Percentiles rank a stretch among this genome's conserved stretches.
These are phyloP conservation scores for Erebia aethiops DNA, from an alignment of 2,888 invertebrate species.

Conservation along the genomic window DNA sequence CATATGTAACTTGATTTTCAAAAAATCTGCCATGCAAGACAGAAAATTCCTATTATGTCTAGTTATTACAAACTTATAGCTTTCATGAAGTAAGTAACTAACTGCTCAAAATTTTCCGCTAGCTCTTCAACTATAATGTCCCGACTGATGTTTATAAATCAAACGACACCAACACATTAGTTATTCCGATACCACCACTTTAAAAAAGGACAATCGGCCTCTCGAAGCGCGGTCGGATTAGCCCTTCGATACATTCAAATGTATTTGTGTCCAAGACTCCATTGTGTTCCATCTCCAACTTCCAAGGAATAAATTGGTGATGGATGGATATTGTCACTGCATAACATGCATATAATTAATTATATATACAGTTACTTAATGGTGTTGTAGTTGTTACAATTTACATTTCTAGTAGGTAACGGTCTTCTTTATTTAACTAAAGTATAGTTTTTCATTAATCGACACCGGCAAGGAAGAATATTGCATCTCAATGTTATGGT, in stretches of 20 bases:
- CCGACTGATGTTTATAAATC: conserved; percentile 58
- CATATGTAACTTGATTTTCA: too few relatives aligned
- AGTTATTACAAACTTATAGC: too few relatives aligned
- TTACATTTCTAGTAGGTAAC: conserved; percentile 9
- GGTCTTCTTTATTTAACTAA: neutral
- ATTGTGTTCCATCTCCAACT: conserved; percentile 26
- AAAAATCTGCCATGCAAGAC: too few relatives aligned
- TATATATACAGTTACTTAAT: conserved; percentile 16
- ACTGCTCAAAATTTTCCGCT: neutral
- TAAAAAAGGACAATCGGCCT: conserved; percentile 56
- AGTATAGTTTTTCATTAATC: neutral
- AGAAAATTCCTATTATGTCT: too few relatives aligned
- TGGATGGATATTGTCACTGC: conserved; percentile 29
- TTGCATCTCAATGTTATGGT: too few relatives aligned
- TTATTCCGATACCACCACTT: conserved; percentile 61
- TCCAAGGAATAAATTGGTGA: conserved; percentile 28
- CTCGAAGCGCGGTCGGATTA: conserved; percentile 73
- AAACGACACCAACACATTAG: conserved; percentile 61
- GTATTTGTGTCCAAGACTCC: conserved; percentile 44
- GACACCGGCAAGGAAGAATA: too few relatives aligned
- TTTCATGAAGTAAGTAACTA: neutral
- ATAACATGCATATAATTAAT: conserved; percentile 26
- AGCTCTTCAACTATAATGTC: conserved; percentile 36
- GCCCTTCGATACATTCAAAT: conserved; percentile 66
- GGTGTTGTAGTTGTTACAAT: neutral